These are phyloP conservation scores for Piscicola geometra DNA, from an alignment of 2,888 invertebrate species.

Conservation along the genomic window DNA sequence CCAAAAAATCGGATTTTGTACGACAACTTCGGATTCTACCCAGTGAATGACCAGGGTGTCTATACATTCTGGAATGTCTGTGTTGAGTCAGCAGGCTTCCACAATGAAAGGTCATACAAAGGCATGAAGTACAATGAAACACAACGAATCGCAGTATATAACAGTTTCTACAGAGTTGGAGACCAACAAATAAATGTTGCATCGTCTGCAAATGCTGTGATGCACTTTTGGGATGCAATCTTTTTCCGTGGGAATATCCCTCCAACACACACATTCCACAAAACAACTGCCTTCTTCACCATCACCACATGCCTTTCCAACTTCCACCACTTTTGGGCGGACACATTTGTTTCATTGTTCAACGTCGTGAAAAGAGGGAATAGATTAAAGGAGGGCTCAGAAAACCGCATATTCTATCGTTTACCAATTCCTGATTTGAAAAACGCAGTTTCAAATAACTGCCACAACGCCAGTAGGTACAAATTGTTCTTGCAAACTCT, in stretches of 20 bases:
- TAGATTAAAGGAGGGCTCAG: constrained; percentile 16
- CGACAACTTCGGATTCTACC: constrained; percentile 34
- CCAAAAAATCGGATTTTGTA: not conserved
- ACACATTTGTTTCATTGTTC: constrained; percentile 37
- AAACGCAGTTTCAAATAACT: constrained; percentile 11
- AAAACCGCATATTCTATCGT: constrained; percentile 36
- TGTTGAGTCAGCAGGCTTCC: constrained; percentile 16
- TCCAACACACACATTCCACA: constrained; percentile 18
- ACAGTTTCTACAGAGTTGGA: constrained; percentile 33
- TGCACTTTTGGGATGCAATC: constrained; percentile 36
- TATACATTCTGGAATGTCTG: constrained; percentile 40
- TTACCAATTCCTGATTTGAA: constrained; percentile 17
- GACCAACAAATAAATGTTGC: constrained; percentile 31
- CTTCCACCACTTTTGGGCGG: constrained; percentile 41
- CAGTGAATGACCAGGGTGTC: constrained; percentile 39
- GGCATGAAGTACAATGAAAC: constrained; percentile 33
- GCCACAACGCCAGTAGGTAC: constrained; percentile 32
- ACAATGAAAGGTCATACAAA: not conserved
- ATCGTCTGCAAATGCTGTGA: constrained; percentile 34
- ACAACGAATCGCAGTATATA: constrained; percentile 37
- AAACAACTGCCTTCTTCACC: constrained; percentile 35
- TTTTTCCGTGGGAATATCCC: constrained; percentile 34
- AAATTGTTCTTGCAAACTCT: constrained; percentile 32
- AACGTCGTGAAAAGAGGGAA: constrained; percentile 31
- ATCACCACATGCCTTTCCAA: constrained; percentile 35